These are phyloP conservation scores for Oscheius sp. DNA, from an alignment of 2,888 invertebrate species.

Conservation along the genomic window DNA sequence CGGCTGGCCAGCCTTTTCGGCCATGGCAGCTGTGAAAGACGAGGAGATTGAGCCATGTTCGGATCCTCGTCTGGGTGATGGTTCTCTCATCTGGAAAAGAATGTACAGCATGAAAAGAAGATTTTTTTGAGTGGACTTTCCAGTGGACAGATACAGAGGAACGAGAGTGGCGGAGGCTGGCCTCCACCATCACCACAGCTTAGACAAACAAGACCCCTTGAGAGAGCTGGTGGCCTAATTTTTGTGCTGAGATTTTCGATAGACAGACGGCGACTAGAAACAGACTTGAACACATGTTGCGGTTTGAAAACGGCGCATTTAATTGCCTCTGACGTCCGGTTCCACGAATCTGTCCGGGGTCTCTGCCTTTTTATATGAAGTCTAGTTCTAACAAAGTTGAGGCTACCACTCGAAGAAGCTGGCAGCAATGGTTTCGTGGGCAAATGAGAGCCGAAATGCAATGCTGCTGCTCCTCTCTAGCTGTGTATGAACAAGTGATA, in stretches of 20 bases:
- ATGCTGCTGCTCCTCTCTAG: background rate
- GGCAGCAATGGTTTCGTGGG: no score
- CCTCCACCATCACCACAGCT: background rate
- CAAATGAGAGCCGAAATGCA: background rate
- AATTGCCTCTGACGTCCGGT: background rate
- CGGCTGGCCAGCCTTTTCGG: slow-evolving; percentile 38
- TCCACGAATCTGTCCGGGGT: no score
- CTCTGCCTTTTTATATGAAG: no score
- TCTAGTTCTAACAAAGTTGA: no score
- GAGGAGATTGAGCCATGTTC: slow-evolving; percentile 49
- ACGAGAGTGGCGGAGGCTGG: slow-evolving; percentile 7
- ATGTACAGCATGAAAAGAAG: slow-evolving; percentile 4
- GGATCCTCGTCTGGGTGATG: slow-evolving; percentile 53
- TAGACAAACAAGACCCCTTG: slow-evolving; percentile 20
- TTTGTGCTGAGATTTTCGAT: background rate
- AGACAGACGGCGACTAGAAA: no score
- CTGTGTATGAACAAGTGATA: slow-evolving; percentile 36
- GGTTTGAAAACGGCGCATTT: slow-evolving; percentile 3
- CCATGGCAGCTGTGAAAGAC: slow-evolving; percentile 59
- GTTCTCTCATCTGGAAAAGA: slow-evolving; percentile 40
- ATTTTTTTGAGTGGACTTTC: slow-evolving; percentile 32
- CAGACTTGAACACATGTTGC: slow-evolving; percentile 3
- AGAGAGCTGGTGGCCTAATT: slow-evolving; percentile 6
- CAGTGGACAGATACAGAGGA: slow-evolving; percentile 25
- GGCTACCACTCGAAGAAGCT: no score